Conservation (phyloP, 2,888 invertebrate species). For the Nomada lathburiana region DNA sequence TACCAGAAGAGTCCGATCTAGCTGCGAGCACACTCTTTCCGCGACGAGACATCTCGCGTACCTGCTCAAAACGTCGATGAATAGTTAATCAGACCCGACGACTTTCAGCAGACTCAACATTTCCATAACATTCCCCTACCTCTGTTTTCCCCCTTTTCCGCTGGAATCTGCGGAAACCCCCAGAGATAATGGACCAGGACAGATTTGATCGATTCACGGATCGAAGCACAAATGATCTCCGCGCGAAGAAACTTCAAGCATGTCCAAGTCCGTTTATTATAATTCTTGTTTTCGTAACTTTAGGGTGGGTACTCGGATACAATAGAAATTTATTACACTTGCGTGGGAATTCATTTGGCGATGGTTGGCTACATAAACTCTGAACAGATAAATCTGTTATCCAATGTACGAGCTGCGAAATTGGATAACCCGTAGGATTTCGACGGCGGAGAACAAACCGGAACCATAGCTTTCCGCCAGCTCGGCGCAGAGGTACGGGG, state of each 20-base stretch:
- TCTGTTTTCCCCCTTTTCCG: too few relatives aligned
- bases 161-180: neutral
- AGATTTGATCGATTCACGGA: constrained; percentile 1
- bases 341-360: too few relatives aligned
- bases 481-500: constrained; percentile 10
- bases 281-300: too few relatives aligned
- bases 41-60: constrained; percentile 14
- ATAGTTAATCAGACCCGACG: constrained; percentile 42
- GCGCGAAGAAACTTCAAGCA: too few relatives aligned
- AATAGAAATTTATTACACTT: too few relatives aligned
- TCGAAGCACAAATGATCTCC: neutral
- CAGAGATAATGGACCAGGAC: neutral
- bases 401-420: constrained; percentile 16
- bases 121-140: constrained; percentile 26
- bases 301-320: too few relatives aligned
- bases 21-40: constrained; percentile 2
- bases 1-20: constrained; percentile 44
- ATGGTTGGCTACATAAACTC: too few relatives aligned
- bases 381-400: too few relatives aligned
- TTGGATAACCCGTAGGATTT: constrained; percentile 47
- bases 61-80: constrained; percentile 32
- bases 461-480: neutral
- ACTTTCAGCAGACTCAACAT: constrained; percentile 26
- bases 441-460: constrained; percentile 36
- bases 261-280: too few relatives aligned